These are phyloP conservation scores for Eumerus sabulonum DNA, from an alignment of 2,888 invertebrate species.

Conservation along the genomic window DNA sequence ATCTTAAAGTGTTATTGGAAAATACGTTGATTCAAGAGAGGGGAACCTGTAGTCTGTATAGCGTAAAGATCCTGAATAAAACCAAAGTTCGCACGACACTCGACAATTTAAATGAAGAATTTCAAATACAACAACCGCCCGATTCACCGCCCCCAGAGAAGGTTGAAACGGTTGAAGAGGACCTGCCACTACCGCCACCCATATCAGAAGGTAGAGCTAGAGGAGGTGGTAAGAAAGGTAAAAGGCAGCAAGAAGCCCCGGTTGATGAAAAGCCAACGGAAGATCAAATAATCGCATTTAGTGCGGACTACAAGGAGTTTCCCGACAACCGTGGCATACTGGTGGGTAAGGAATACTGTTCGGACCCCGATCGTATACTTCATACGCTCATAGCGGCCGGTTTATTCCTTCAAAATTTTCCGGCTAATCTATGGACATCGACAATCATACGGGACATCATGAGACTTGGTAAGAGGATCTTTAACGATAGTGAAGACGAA, in stretches of 20 bases:
- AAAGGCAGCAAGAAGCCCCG: no score
- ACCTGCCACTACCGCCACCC: not conserved
- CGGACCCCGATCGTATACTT: slow-evolving; percentile 75
- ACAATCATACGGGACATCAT: slow-evolving; percentile 76
- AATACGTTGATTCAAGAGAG: slow-evolving; percentile 1
- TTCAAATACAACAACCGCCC: not conserved
- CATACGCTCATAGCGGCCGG: slow-evolving; percentile 77
- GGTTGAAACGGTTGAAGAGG: not conserved
- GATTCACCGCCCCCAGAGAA: not conserved
- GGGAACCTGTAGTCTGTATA: slow-evolving; percentile 29
- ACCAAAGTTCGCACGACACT: slow-evolving; percentile 9
- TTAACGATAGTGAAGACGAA: slow-evolving; percentile 68
- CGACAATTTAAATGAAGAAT: slow-evolving; percentile 23
- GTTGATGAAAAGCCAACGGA: slow-evolving; percentile 3
- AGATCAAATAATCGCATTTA: slow-evolving; percentile 45
- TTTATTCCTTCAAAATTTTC: slow-evolving; percentile 75
- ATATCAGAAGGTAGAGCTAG: no score
- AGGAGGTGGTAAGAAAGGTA: no score
- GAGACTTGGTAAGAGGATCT: slow-evolving; percentile 75
- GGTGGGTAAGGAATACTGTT: slow-evolving; percentile 75
- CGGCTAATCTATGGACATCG: slow-evolving; percentile 77
- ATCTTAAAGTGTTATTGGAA: slow-evolving; percentile 3
- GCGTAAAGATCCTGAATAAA: slow-evolving; percentile 44
- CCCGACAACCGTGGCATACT: slow-evolving; percentile 75
- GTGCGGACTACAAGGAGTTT: slow-evolving; percentile 71